A percentile compares a stretch with the other conserved stretches of the same genome.
phyloP scores from a whole-genome alignment of 1,140 invertebrate genomes.

The Drosophila equinoxialis region DNA sequence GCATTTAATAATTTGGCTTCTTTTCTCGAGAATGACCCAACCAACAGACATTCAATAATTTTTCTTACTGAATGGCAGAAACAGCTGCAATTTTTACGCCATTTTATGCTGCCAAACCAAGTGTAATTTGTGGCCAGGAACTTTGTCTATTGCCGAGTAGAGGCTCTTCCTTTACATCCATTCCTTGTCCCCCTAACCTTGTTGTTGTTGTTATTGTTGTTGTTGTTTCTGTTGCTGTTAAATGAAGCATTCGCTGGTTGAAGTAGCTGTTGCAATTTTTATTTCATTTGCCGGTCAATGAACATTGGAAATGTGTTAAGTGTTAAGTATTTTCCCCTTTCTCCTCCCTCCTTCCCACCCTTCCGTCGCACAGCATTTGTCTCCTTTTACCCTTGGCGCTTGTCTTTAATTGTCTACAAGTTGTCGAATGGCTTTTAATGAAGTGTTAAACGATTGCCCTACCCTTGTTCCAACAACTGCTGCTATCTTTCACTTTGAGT shows the following conservation, averaged over 20 bases:
- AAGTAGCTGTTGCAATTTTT: constrained; percentile 80
- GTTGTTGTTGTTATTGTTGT: constrained; percentile 11
- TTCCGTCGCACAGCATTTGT: not conserved
- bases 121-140: constrained; percentile 78
- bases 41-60: constrained; percentile 70
- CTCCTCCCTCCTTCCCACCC: no score
- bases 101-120: constrained; percentile 74
- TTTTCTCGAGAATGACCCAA: not conserved
- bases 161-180: constrained; percentile 21
- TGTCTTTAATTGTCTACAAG: constrained; percentile 75
- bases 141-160: constrained; percentile 71
- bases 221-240: constrained; percentile 55
- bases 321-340: constrained; percentile 51
- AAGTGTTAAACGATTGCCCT: constrained; percentile 65
- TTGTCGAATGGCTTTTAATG: constrained; percentile 74
- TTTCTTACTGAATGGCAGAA: constrained; percentile 59
- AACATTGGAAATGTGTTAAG: constrained; percentile 79
- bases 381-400: constrained; percentile 32
- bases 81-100: constrained; percentile 79
- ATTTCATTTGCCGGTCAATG: constrained; percentile 79
- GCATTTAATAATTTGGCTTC: not conserved
- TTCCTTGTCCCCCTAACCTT: not conserved
- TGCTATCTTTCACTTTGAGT: constrained; percentile 10
- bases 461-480: not conserved
- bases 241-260: constrained; percentile 71